These are phyloP conservation scores for Intellagama lesueurii DNA, from an alignment of 2,797 vertebrate species.

Conservation along the genomic window DNA sequence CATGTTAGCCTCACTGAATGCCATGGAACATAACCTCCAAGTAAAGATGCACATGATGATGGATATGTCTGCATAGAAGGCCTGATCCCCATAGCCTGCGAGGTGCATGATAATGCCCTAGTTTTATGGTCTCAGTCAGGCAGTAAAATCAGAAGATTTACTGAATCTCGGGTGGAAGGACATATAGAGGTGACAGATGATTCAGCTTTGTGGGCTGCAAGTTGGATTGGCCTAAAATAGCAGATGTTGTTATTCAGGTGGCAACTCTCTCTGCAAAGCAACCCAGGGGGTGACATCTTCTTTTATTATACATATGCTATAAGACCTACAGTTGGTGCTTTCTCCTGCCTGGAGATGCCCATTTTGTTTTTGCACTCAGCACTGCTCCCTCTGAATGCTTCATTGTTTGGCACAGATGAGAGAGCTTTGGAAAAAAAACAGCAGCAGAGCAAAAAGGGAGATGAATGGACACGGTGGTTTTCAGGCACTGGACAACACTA, in stretches of 20 bases:
- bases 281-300: neutral
- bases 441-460: neutral
- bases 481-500: slow-evolving; percentile 23
- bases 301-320: slow-evolving; percentile 55
- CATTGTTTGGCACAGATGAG: slow-evolving; percentile 39
- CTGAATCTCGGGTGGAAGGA: neutral
- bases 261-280: neutral
- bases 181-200: neutral
- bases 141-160: neutral
- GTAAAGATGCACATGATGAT: neutral
- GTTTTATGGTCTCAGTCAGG: neutral
- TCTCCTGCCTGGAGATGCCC: slow-evolving; percentile 36
- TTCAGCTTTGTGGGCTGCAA: neutral
- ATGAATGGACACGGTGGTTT: slow-evolving; percentile 1
- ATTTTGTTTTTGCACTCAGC: slow-evolving; percentile 36
- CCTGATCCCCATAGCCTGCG: neutral
- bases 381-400: slow-evolving; percentile 21
- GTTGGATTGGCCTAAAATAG: neutral
- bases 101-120: neutral
- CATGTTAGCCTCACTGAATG: neutral
- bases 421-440: slow-evolving; percentile 4
- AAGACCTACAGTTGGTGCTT: slow-evolving; percentile 37
- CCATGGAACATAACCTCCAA: neutral
- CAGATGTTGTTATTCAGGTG: neutral
- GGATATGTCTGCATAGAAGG: neutral